Evolutionary conservation across 2,113 vertebrate species (phyloP).

Genomic region (Ameiurus melas): DNA sequence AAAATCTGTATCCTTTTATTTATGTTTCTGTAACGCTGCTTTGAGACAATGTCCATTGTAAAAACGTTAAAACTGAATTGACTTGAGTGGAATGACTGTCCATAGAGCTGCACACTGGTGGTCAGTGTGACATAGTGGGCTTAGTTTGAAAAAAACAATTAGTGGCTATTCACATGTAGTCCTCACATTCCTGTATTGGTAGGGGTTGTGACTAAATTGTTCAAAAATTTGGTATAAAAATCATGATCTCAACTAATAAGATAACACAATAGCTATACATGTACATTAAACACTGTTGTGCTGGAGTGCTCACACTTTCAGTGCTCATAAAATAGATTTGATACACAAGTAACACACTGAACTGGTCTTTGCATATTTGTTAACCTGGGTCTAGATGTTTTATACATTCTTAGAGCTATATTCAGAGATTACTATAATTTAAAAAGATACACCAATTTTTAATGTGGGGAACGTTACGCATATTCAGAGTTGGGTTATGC

Average conservation of each 20-base stretch:
- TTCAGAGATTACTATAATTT: neutral
- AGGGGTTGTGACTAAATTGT: neutral
- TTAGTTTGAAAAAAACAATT: neutral
- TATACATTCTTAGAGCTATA: neutral
- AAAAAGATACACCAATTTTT: no score
- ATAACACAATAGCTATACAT: neutral
- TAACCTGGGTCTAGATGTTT: neutral
- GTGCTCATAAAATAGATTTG: neutral
- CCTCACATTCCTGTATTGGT: neutral
- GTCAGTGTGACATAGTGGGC: neutral
- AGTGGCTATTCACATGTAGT: neutral
- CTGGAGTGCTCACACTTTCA: neutral
- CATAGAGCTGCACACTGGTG: neutral
- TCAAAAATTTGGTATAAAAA: neutral
- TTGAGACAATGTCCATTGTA: no score
- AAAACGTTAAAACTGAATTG: no score
- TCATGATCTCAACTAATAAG: neutral
- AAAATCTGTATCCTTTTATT: no score
- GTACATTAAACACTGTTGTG: neutral
- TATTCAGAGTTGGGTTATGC: neutral
- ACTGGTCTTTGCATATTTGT: neutral
- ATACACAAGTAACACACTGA: neutral
- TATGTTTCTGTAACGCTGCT: no score
- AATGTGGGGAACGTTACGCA: neutral
- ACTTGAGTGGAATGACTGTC: no score